Base-by-base conservation (phyloP, 2,797 vertebrate genomes). In the Takifugu rubripes region DNA sequence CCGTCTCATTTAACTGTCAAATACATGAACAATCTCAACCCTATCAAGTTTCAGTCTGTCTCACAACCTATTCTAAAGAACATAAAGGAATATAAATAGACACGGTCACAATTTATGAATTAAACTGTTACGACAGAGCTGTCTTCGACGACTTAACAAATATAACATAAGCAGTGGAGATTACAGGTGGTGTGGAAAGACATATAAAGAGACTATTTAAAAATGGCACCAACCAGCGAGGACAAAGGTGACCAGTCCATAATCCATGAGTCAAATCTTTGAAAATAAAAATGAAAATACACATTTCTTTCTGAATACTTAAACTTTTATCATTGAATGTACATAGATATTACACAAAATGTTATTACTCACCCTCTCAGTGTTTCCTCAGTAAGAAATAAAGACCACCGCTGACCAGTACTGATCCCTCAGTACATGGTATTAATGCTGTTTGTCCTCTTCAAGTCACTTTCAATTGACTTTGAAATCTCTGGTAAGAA, bases 141-240 rank as follows among this genome's bases (percentile, higher is more conserved):
- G 8, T 33, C 12, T 40, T 40, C 4, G 7, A 4, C 7, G 27
- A 29, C 7, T 29, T 29, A 4, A 29, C 27, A 4, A 29, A 29
- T 21, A 21, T 21, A 21, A 21, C 21, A 1, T 21, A 21, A 21
- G 21, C 21, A 21, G 27, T 29, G 27, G 27, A 29, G 27, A 29
- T 5, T 7, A 7, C 4, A 29, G 4, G 27, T 29, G 27, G 11
- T 6, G 3, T 43, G 44, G 56, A 44, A 51, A 25, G 31, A 24
- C 16, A 49, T 27, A 3, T 1, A 1, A 51, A 0, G 47, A 46
- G 21, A 59, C 49, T 47, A 5, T 44, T 55, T 47, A 1, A 58
- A 61, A n/a, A 46, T 21, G 25, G 14, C 43, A 70, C 75, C 14
- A 43, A 83, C 77, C 77, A 76, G 70, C 49, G 5, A 73, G 57